Conservation (phyloP, 2,113 vertebrate genomes). For the Martes martes region DNA sequence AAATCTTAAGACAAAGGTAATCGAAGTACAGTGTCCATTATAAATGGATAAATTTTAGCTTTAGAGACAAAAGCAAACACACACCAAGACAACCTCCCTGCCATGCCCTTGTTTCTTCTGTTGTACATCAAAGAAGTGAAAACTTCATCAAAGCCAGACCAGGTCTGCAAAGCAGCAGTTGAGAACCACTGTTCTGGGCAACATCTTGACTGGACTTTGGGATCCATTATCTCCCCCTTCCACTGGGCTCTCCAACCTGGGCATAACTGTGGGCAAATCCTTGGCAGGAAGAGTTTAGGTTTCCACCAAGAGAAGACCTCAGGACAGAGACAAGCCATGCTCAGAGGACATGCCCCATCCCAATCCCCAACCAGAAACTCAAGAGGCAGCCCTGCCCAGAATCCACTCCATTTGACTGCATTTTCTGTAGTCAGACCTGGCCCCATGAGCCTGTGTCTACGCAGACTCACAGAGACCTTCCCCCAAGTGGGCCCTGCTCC, state of each 20-base stretch:
- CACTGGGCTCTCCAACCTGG: no score
- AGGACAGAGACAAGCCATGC: background rate
- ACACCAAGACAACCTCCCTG: background rate
- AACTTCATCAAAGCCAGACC: background rate
- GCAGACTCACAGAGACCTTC: fast-evolving
- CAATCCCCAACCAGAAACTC: background rate
- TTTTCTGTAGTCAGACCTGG: no score
- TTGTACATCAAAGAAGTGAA: background rate
- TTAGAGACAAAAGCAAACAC: background rate
- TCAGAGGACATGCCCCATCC: background rate
- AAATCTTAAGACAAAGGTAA: background rate
- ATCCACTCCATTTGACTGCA: background rate
- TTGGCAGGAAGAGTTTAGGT: background rate
- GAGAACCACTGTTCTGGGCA: background rate
- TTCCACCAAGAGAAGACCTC: background rate
- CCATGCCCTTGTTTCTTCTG: background rate
- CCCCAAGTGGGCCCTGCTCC: fast-evolving
- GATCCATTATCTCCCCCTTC: background rate
- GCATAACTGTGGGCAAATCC: background rate
- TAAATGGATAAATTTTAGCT: background rate
- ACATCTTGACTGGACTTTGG: background rate
- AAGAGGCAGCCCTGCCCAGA: background rate
- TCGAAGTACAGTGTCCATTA: background rate
- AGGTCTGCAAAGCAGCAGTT: background rate
- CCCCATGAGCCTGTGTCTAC: fast-evolving